Evolutionary conservation across 2,113 vertebrate genomes (phyloP).

Genomic region (Aptenodytes forsteri): DNA sequence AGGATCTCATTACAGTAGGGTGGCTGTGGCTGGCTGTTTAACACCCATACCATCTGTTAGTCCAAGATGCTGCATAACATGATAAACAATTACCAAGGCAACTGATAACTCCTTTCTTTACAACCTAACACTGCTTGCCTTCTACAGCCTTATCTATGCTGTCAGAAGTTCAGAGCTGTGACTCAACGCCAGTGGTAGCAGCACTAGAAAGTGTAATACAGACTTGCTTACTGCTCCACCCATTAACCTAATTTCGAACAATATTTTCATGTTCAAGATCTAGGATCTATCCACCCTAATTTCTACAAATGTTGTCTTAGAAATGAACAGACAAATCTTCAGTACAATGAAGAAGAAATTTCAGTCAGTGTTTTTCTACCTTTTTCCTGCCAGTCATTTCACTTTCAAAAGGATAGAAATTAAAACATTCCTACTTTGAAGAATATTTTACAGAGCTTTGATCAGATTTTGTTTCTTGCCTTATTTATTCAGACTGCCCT

Average conservation of each 20-base stretch:
- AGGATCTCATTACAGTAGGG: fast-evolving
- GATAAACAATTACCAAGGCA: neutral
- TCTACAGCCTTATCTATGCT: neutral
- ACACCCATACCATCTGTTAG: neutral
- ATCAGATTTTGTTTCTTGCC: neutral
- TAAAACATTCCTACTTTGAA: neutral
- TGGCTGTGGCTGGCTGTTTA: neutral
- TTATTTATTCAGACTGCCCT: neutral
- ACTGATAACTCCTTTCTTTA: neutral
- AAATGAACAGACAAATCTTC: neutral
- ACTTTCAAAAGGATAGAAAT: neutral
- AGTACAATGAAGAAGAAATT: neutral
- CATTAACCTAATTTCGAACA: neutral
- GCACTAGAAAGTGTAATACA: neutral
- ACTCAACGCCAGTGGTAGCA: neutral
- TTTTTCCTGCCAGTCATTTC: neutral
- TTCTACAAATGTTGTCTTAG: neutral
- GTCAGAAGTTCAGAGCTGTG: neutral
- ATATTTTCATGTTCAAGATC: neutral
- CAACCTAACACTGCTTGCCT: neutral
- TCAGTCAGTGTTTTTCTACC: neutral
- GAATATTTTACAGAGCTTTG: neutral
- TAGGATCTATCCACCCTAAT: neutral
- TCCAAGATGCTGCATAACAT: neutral
- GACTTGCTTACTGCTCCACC: neutral